These are phyloP conservation scores for Oscheius sp. DNA, from an alignment of 2,888 invertebrate species.

Conservation along the genomic window DNA sequence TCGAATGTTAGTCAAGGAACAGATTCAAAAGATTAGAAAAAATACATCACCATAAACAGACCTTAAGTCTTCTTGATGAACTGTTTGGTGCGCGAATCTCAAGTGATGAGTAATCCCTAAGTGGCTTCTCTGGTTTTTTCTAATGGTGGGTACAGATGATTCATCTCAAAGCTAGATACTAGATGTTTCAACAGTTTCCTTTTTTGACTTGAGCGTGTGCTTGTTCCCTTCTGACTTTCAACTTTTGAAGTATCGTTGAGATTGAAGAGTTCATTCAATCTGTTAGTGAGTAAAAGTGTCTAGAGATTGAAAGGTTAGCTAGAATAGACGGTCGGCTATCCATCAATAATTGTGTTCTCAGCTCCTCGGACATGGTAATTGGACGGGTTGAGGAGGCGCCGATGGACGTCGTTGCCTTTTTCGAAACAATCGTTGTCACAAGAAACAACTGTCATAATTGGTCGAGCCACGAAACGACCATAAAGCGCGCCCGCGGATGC, in stretches of 20 bases:
- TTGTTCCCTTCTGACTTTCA: neutral
- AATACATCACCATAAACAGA: too few species aligned
- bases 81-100: too few species aligned
- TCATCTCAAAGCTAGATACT: too few species aligned
- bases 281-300: neutral
- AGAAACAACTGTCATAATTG: conserved; percentile 39
- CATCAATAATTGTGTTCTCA: conserved; percentile 19
- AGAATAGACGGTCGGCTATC: neutral
- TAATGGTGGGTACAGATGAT: too few species aligned
- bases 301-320: neutral
- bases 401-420: conserved; percentile 12
- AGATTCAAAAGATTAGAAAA: too few species aligned
- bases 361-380: conserved; percentile 28
- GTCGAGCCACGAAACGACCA: conserved; percentile 32
- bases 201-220: neutral
- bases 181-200: too few species aligned
- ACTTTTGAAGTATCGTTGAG: too few species aligned
- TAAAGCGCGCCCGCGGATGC: conserved; percentile 1
- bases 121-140: too few species aligned
- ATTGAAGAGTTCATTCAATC: too few species aligned
- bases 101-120: too few species aligned
- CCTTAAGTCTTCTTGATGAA: too few species aligned
- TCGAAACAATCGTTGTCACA: conserved; percentile 4
- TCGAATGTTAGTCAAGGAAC: too few species aligned
- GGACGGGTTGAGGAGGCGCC: conserved; percentile 7